Evolutionary conservation across 2,797 vertebrate genomes (phyloP).

Genomic region (Columba guinea): DNA sequence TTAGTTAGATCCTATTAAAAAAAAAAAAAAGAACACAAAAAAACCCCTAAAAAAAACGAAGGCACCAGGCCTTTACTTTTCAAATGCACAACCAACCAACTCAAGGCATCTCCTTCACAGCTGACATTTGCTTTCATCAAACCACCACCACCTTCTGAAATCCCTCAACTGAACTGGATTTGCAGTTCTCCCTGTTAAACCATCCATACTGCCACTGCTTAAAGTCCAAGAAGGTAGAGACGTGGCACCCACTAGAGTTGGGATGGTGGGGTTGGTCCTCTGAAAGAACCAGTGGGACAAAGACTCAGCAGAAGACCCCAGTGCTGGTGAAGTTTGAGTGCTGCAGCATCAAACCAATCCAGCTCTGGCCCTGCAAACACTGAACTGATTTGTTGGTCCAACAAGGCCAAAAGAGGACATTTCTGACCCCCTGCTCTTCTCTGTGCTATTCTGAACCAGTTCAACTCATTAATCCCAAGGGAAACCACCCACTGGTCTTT

Average conservation of each 20-base stretch:
- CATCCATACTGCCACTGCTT: neutral
- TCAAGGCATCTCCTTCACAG: accelerated
- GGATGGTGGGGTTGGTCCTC: neutral
- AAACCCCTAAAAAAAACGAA: no score
- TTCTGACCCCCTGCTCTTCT: neutral
- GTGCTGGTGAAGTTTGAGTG: neutral
- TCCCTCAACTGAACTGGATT: neutral
- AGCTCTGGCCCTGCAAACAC: neutral
- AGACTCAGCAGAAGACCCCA: neutral
- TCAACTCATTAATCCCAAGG: neutral
- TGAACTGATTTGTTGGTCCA: neutral
- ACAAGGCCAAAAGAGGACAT: neutral
- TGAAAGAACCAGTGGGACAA: neutral
- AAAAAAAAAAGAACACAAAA: no score
- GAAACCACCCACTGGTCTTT: neutral
- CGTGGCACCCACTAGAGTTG: accelerated
- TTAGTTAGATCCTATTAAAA: neutral
- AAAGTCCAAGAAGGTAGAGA: neutral
- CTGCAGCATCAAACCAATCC: neutral
- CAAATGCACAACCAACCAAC: neutral
- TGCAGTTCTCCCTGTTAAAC: neutral
- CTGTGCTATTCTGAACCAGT: neutral
- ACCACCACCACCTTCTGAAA: neutral
- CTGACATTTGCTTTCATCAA: neutral
- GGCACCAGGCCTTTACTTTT: neutral